phyloP scores from a whole-genome alignment of 2,797 vertebrate genomes.

The Alectoris magna region DNA sequence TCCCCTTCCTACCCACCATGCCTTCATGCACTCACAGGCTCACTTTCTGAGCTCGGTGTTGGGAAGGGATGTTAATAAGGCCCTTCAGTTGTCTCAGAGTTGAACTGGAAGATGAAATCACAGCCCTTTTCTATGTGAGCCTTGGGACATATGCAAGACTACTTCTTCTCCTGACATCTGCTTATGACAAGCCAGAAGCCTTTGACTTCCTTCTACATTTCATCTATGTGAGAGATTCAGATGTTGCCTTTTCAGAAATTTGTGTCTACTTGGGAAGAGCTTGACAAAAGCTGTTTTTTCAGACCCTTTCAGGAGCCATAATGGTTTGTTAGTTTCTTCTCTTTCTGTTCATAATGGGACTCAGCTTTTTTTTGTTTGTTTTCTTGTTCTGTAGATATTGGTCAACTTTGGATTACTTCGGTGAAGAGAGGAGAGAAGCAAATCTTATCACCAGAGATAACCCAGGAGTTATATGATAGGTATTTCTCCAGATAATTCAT shows the following conservation, averaged over 20 bases:
- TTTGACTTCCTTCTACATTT: accelerated
- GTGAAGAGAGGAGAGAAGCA: background rate
- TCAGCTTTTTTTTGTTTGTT: background rate
- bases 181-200: background rate
- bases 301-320: background rate
- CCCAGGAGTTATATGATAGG: background rate
- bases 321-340: background rate
- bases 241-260: background rate
- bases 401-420: background rate
- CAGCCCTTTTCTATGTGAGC: background rate
- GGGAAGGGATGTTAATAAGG: background rate
- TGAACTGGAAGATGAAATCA: background rate
- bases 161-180: background rate
- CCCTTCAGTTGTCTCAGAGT: background rate
- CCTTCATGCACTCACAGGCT: background rate
- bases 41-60: background rate
- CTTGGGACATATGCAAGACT: background rate
- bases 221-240: too few species aligned
- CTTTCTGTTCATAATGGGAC: background rate
- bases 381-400: background rate
- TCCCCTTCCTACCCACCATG: background rate
- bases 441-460: background rate
- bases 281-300: background rate
- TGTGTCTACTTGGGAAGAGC: too few species aligned
- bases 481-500: background rate